Evolutionary conservation across 2,888 invertebrate genomes (phyloP).

Genomic region (Sesamia inferens): DNA sequence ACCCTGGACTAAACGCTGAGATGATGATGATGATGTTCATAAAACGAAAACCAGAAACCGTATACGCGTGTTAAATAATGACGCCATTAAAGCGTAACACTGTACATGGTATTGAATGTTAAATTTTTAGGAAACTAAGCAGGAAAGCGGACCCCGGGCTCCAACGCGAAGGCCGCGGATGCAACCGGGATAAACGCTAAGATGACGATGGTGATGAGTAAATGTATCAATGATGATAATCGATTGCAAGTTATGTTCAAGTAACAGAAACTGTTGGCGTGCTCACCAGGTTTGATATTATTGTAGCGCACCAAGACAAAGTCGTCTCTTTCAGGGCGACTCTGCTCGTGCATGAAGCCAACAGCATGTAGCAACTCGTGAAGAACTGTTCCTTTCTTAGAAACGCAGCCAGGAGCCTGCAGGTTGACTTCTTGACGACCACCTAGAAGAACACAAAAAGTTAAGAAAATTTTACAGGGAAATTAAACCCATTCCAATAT

Average conservation of each 20-base stretch:
- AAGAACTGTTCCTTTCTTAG: slow-evolving; percentile 93
- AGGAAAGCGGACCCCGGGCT: too few relatives aligned
- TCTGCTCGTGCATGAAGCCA: slow-evolving; percentile 96
- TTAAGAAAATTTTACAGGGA: background rate
- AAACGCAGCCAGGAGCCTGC: slow-evolving; percentile 93
- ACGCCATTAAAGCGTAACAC: too few relatives aligned
- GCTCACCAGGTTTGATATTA: slow-evolving; percentile 91
- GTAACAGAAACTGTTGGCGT: background rate
- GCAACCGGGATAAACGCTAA: too few relatives aligned
- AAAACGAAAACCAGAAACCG: too few relatives aligned
- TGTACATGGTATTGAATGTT: too few relatives aligned
- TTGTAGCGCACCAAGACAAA: slow-evolving; percentile 91
- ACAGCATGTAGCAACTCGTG: slow-evolving; percentile 95
- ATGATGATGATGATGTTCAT: too few relatives aligned
- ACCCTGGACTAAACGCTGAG: too few relatives aligned
- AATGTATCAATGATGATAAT: too few relatives aligned
- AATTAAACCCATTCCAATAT: background rate
- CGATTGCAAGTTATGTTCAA: background rate
- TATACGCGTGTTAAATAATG: too few relatives aligned
- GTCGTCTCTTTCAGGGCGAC: slow-evolving; percentile 93
- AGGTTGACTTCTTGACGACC: slow-evolving; percentile 93
- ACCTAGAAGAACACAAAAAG: slow-evolving; percentile 68
- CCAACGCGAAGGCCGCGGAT: too few relatives aligned
- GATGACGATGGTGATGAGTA: too few relatives aligned
- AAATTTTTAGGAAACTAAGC: too few relatives aligned